Conservation (phyloP, 2,797 vertebrate genomes). For the Megalops cyprinoides region DNA sequence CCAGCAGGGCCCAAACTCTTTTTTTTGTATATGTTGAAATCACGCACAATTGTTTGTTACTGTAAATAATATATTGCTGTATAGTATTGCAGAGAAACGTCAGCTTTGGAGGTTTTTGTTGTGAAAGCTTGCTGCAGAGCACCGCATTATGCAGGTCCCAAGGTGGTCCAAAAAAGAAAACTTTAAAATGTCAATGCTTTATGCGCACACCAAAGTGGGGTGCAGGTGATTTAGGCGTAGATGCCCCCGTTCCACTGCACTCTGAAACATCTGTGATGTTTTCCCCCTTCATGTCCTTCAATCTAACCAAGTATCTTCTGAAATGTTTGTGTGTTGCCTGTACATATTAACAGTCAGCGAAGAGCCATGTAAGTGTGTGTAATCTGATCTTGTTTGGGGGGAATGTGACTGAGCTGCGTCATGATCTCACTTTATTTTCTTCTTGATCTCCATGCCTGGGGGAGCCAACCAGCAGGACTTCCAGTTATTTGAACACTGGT, state of each 20-base stretch:
- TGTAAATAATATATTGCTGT: conserved; percentile 32
- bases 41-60: conserved; percentile 56
- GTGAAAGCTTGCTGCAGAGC: conserved; percentile 33
- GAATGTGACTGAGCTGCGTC: neutral
- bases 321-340: conserved; percentile 24
- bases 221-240: conserved; percentile 5
- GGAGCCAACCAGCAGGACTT: neutral
- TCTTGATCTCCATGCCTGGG: neutral
- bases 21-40: conserved; percentile 53
- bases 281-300: neutral
- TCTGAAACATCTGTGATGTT: conserved; percentile 23
- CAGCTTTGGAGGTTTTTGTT: conserved; percentile 50
- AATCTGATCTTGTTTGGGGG: neutral
- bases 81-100: conserved; percentile 42
- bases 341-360: conserved; percentile 12
- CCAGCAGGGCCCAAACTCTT: conserved; percentile 42
- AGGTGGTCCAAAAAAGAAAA: conserved; percentile 29
- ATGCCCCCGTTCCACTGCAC: conserved; percentile 14
- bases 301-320: neutral
- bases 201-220: conserved; percentile 14
- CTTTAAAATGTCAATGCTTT: neutral
- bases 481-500: neutral
- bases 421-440: neutral
- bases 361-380: neutral
- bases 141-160: conserved; percentile 37